phyloP scores from a whole-genome alignment of 2,113 vertebrate genomes.

The Ictidomys tridecemlineatus region DNA sequence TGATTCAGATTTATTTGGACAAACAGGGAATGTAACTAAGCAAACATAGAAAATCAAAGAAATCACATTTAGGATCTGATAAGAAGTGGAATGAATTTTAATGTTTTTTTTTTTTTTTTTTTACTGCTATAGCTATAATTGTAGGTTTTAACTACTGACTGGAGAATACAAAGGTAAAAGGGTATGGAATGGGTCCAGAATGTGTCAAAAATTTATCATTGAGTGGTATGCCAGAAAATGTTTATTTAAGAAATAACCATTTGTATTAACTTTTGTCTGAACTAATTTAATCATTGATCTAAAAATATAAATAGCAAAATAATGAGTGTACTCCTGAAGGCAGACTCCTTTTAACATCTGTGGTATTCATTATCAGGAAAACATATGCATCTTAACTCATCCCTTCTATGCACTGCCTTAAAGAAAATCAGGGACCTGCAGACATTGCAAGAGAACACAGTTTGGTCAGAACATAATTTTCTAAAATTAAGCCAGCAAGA shows the following conservation, averaged over 20 bases:
- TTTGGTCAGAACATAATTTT: background rate
- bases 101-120: no score
- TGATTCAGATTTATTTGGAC: conserved; percentile 55
- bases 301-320: conserved; percentile 57
- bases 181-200: conserved; percentile 11
- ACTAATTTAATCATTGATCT: conserved; percentile 44
- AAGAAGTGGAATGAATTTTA: conserved; percentile 66
- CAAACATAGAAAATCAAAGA: conserved; percentile 52
- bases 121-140: conserved; percentile 64
- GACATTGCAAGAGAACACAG: background rate
- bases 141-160: conserved; percentile 64
- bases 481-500: background rate
- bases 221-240: conserved; percentile 2
- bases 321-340: background rate
- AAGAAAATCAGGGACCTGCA: background rate
- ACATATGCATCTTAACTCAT: background rate
- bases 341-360: background rate
- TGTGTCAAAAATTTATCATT: conserved; percentile 1
- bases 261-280: conserved; percentile 53
- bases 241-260: conserved; percentile 53
- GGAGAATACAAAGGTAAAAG: conserved; percentile 44
- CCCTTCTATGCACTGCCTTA: background rate
- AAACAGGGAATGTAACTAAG: conserved; percentile 74
- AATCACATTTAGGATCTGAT: conserved; percentile 54
- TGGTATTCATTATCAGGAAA: background rate